phyloP scores from a whole-genome alignment of 1,140 invertebrate genomes.

The Medauroidea extradentata region DNA sequence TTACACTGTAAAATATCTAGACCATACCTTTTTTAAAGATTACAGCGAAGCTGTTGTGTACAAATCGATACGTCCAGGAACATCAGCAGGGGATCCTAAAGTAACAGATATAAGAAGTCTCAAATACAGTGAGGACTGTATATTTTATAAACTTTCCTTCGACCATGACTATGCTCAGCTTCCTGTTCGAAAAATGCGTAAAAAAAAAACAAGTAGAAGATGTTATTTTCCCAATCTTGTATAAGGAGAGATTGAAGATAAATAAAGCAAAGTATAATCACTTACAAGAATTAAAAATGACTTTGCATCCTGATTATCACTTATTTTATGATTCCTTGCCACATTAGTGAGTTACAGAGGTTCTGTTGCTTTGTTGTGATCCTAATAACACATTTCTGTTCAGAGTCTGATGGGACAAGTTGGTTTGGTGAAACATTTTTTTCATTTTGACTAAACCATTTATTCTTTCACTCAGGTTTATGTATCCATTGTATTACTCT shows the following conservation, averaged over 20 bases:
- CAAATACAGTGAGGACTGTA: constrained; percentile 30
- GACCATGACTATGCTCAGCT: constrained; percentile 8
- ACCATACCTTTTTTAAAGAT: constrained; percentile 14
- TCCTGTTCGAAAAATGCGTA: neutral
- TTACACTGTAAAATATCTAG: constrained; percentile 16
- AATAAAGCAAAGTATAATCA: constrained; percentile 4
- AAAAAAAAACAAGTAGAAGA: neutral
- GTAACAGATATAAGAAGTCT: constrained; percentile 30
- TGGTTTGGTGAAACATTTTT: too few relatives aligned
- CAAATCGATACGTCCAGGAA: constrained; percentile 29
- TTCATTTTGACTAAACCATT: too few relatives aligned
- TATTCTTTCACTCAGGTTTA: too few relatives aligned
- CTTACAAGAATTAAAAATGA: constrained; percentile 7
- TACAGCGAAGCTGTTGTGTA: constrained; percentile 5
- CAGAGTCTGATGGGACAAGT: too few relatives aligned
- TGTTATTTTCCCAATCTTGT: neutral
- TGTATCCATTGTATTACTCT: too few relatives aligned
- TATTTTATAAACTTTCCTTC: constrained; percentile 28
- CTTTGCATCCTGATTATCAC: constrained; percentile 1
- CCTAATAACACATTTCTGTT: too few relatives aligned
- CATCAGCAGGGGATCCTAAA: constrained; percentile 25
- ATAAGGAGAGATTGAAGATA: neutral
- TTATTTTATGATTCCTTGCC: constrained; percentile 9
- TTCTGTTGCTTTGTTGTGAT: too few relatives aligned
- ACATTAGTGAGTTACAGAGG: constrained; percentile 3